A percentile compares a stretch with the other conserved stretches of the same genome.
Evolutionary conservation across 2,797 vertebrate species (phyloP).

Genomic region (Tangara arthus): DNA sequence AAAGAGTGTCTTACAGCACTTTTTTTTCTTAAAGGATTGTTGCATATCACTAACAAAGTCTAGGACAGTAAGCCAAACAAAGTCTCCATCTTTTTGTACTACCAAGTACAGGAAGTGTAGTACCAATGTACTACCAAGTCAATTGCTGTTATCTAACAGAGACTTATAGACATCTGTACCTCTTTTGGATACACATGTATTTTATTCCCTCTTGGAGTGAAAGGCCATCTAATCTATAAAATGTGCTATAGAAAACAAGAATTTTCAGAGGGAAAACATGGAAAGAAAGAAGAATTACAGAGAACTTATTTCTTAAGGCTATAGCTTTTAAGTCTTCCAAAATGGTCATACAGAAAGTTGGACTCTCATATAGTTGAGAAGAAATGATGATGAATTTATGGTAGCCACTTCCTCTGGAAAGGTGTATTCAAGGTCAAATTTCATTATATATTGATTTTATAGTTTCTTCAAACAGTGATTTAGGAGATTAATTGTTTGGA

Average conservation of each 20-base stretch:
- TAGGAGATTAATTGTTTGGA: conserved; percentile 63
- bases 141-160: neutral
- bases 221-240: neutral
- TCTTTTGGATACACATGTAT: neutral
- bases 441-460: conserved; percentile 68
- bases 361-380: neutral
- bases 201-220: neutral
- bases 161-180: neutral
- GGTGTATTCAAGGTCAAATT: conserved; percentile 38
- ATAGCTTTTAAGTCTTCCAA: neutral
- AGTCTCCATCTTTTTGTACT: neutral
- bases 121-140: neutral
- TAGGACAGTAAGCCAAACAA: neutral
- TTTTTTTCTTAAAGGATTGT: neutral
- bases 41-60: neutral
- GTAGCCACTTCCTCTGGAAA: conserved; percentile 1
- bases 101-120: neutral
- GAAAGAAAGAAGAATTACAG: neutral
- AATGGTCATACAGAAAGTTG: neutral
- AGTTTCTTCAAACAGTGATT: conserved; percentile 67
- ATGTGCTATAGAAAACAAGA: neutral
- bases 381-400: neutral
- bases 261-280: neutral
- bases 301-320: neutral
- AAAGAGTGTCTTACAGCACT: neutral